These are phyloP conservation scores for Berghia stephanieae DNA, from an alignment of 1,140 invertebrate genomes.

Conservation along the genomic window DNA sequence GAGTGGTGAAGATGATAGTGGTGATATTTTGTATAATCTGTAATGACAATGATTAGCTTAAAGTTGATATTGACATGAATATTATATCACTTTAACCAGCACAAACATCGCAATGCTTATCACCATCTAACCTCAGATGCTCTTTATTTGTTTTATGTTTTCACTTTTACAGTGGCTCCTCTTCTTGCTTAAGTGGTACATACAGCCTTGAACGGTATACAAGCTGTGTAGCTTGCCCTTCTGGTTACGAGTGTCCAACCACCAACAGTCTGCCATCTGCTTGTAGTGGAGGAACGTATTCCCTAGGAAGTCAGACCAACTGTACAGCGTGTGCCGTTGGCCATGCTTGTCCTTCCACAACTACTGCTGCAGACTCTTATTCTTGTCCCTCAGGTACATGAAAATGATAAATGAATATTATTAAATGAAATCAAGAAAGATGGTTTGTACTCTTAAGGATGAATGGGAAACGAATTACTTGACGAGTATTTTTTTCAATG, in stretches of 20 bases:
- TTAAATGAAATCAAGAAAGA: too few species aligned
- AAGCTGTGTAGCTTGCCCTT: constrained; percentile 54
- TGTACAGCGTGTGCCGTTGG: constrained; percentile 57
- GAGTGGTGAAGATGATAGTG: not conserved
- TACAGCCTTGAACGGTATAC: constrained; percentile 51
- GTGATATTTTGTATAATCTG: not conserved
- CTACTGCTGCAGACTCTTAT: constrained; percentile 40
- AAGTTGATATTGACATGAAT: not conserved
- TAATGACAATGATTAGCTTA: not conserved
- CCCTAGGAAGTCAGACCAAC: constrained; percentile 37
- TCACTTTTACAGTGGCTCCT: constrained; percentile 39
- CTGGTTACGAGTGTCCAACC: constrained; percentile 55
- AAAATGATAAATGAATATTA: too few species aligned
- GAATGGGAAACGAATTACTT: too few species aligned
- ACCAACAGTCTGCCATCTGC: constrained; percentile 39
- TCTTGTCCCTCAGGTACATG: constrained; percentile 47
- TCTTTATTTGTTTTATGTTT: not conserved
- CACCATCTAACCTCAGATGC: not conserved
- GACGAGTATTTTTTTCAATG: too few species aligned
- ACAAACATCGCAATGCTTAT: not conserved
- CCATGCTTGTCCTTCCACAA: constrained; percentile 54
- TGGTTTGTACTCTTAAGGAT: too few species aligned
- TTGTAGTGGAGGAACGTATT: constrained; percentile 53
- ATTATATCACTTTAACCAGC: not conserved
- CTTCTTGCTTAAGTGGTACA: constrained; percentile 46